These are phyloP conservation scores for Lepidocolaptes lacrymiger DNA, from an alignment of 2,797 vertebrate species.

Conservation along the genomic window DNA sequence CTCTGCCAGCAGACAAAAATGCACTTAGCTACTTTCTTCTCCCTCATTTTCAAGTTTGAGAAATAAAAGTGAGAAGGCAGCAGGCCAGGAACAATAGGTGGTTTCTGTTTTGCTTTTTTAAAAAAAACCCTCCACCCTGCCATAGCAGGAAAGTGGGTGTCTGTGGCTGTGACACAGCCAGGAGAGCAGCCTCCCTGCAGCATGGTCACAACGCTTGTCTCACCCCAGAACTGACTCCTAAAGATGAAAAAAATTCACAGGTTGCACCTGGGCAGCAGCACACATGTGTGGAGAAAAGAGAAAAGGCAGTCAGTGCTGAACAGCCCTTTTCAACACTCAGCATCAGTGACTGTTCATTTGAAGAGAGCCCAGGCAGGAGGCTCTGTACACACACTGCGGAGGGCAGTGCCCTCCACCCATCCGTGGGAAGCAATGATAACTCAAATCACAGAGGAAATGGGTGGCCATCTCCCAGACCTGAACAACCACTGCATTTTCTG, in stretches of 20 bases:
- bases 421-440: neutral
- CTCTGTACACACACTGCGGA: accelerated
- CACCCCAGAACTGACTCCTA: neutral
- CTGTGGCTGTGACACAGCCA: neutral
- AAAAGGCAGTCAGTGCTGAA: neutral
- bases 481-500: neutral
- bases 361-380: neutral
- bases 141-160: neutral
- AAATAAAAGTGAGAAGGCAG: neutral
- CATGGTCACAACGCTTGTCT: neutral
- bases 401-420: neutral
- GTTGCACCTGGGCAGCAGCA: neutral
- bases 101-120: neutral
- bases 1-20: neutral
- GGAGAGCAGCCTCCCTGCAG: neutral
- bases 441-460: neutral
- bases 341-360: neutral
- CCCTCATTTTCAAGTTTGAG: neutral
- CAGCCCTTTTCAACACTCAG: neutral
- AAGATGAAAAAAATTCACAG: neutral
- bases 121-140: neutral
- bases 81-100: conserved; percentile 3
- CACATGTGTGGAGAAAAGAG: neutral
- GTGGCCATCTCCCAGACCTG: neutral
- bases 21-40: neutral